Base-by-base conservation (phyloP, 2,797 vertebrate genomes). In the Lutjanus argentimaculatus region DNA sequence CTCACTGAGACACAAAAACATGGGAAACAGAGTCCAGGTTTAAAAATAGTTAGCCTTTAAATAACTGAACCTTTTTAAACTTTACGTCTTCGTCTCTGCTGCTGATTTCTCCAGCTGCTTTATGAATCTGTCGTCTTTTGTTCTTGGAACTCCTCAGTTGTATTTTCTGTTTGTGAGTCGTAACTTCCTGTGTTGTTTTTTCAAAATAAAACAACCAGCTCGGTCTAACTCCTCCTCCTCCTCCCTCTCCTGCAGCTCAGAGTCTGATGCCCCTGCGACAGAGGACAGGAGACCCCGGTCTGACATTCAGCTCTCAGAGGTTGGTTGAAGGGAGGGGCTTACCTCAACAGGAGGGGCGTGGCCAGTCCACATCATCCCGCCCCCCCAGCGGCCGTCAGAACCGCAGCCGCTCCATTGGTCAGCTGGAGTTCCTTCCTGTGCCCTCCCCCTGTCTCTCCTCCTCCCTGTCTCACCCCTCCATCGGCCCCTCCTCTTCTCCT, bases 301-400 rank as follows among this genome's bases (percentile, higher is more conserved):
- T 93, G 79, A 84, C 85, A 51, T 93, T 95, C 57, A 96, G 96
- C 95, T 97, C 96, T 74, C 97, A 98, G 96, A 98, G 97, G 98
- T 98, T 97, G 95, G 97, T 99, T 95, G 96, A 97, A 86, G 90
- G 94, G 57, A 89, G 93, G 65, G 90, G 89, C 30, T 85, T 83
- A 86, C 68, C 70, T 72, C 79, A 58, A 11, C 92, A 88, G 17
- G 83, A 91, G 12, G 92, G 86, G 68, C 25, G 72, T 58, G 86
- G 83, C 42, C 48, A 0, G 0, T 45, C 51, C 46, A 40, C 67
- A 1, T 12, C 88, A 0, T 62, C 75, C 25, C 79, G 74, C 30
- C 91, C 85, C 42, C 87, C 76, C 6, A 90, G 94, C 72, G 93
- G 93, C 8, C 94, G 96, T 19, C 96, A 96, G 93, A 94, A 94